Evolutionary conservation across 2,797 vertebrate species (phyloP).

Genomic region (Alcedo atthis): DNA sequence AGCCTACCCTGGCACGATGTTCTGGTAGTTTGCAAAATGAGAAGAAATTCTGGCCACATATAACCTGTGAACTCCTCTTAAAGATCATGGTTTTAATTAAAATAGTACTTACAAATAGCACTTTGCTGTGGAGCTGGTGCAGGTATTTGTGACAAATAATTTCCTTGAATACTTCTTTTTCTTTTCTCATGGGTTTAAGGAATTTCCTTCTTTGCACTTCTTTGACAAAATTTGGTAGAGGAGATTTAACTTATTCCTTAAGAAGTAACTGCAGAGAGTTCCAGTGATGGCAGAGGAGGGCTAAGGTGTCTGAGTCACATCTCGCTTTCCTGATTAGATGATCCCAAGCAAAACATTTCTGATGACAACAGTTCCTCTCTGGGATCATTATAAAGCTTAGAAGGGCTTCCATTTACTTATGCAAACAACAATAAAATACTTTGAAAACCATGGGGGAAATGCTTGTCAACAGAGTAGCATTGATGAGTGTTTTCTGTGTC

Average conservation of each 20-base stretch:
- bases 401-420: neutral
- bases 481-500: neutral
- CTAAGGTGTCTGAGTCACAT: neutral
- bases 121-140: neutral
- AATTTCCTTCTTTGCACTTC: neutral
- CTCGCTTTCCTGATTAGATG: neutral
- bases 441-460: neutral
- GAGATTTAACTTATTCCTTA: neutral
- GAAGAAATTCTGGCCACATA: neutral
- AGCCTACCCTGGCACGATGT: neutral
- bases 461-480: neutral
- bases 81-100: conserved; percentile 59
- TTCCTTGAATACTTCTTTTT: neutral
- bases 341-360: neutral
- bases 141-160: neutral
- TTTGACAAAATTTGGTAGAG: neutral
- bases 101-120: conserved; percentile 15
- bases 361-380: neutral
- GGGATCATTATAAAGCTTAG: neutral
- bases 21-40: conserved; percentile 33
- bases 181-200: neutral
- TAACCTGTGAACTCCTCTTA: conserved; percentile 27
- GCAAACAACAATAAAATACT: neutral
- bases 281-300: neutral
- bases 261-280: neutral